Conservation (phyloP, 2,888 invertebrate species). For the Agonopterix subpropinquella region DNA sequence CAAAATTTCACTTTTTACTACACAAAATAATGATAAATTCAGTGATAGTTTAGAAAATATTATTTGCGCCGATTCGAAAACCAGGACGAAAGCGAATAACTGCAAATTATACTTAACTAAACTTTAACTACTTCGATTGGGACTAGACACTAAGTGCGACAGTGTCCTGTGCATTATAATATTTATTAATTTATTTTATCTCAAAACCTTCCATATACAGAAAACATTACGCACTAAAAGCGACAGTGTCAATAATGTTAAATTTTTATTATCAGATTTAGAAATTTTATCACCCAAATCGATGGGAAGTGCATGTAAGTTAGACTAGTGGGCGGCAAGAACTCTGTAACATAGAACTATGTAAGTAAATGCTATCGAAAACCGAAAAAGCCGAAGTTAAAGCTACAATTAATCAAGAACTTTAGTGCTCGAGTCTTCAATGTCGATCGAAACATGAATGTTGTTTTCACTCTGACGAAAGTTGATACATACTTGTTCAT, state of each 20-base stretch:
- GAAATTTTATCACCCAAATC: constrained; percentile 47
- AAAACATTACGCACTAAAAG: constrained; percentile 20
- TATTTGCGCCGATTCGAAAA: no score
- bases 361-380: constrained; percentile 14
- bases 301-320: constrained; percentile 21
- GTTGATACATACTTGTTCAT: constrained; percentile 11
- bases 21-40: no score
- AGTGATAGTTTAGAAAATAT: no score
- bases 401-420: constrained; percentile 41
- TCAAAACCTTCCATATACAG: neutral
- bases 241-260: constrained; percentile 50
- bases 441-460: constrained; percentile 4
- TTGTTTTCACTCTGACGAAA: constrained; percentile 13
- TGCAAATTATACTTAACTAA: no score
- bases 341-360: constrained; percentile 17
- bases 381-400: constrained; percentile 23
- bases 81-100: no score
- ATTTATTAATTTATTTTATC: neutral
- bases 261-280: constrained; percentile 51
- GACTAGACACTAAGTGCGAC: no score
- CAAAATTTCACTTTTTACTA: no score
- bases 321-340: constrained; percentile 39
- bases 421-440: constrained; percentile 30
- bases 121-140: no score
- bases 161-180: no score